Base-by-base conservation (phyloP, 2,888 invertebrate species). In the Lucinisca nassula region DNA sequence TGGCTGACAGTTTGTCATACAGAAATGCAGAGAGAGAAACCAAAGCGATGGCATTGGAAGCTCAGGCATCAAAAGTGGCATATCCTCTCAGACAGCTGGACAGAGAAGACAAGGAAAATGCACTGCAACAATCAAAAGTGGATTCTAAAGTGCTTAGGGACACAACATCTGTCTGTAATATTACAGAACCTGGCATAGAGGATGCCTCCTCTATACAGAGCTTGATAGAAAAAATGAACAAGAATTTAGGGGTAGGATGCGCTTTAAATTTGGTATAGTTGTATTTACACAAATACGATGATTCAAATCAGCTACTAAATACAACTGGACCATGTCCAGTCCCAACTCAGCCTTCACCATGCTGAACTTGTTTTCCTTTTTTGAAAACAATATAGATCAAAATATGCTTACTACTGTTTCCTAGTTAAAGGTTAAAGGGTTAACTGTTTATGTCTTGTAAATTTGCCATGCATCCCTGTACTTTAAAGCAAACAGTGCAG, bases 211-310 rank as follows among this genome's bases (percentile, higher is more conserved):
- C 93, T 24, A 91, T 95, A 35, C 93, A 94, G 73, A 89, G 79
- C 14, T 92, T 96, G 21, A 94, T 96, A 40, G 94, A 94, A 17
- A 95, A 92, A 79, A 94, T 95, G 94, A 93, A 95, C 78, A 92
- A 91, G 1, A 92, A 93, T 8, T 84, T 95, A 17, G 94, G 95
- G 91, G 95, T 95, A 83, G 82, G 92, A n/a, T n/a, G n/a, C n/a
- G n/a, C n/a, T n/a, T n/a, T n/a, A n/a, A n/a, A n/a, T n/a, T n/a
- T n/a, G n/a, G n/a, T n/a, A n/a, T n/a, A n/a, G n/a, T n/a, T n/a
- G n/a, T n/a, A n/a, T n/a, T n/a, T n/a, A n/a, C n/a, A n/a, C n/a
- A n/a, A n/a, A n/a, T n/a, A n/a, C n/a, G n/a, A n/a, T n/a, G n/a
- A n/a, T n/a, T n/a, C n/a, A n/a, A n/a, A n/a, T n/a, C n/a, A n/a